Conservation (phyloP, 2,113 vertebrate genomes). For the Sminthopsis crassicaudata region DNA sequence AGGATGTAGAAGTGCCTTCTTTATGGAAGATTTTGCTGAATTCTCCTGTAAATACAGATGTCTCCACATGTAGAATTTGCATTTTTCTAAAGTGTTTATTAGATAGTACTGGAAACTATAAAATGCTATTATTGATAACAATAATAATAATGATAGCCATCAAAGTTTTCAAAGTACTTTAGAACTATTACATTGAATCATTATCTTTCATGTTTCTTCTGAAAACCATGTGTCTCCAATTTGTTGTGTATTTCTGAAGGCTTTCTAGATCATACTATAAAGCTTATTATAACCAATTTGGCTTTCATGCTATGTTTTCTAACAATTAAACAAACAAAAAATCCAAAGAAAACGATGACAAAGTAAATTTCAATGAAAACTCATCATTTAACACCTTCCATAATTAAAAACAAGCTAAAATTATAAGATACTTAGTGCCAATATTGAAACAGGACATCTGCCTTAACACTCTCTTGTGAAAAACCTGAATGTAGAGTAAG, state of each 20-base stretch:
- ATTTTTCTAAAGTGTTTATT: background rate
- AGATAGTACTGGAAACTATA: no score
- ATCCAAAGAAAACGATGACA: slow-evolving; percentile 10
- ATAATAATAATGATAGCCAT: no score
- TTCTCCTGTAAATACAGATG: background rate
- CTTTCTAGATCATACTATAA: background rate
- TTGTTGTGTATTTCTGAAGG: slow-evolving; percentile 10
- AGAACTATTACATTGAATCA: background rate
- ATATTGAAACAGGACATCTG: slow-evolving; percentile 48
- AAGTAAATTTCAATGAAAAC: slow-evolving; percentile 50
- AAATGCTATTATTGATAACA: no score
- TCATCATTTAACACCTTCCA: slow-evolving; percentile 48
- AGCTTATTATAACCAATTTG: background rate
- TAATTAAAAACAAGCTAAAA: slow-evolving; percentile 47
- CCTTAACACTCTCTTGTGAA: background rate
- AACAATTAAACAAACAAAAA: background rate
- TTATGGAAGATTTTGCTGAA: background rate
- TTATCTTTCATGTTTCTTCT: slow-evolving; percentile 20
- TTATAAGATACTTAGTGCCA: slow-evolving; percentile 30
- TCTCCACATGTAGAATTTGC: background rate
- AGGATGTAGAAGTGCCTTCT: background rate
- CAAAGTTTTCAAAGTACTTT: background rate
- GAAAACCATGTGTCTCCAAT: background rate
- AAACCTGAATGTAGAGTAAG: slow-evolving; percentile 38
- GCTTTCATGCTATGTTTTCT: background rate